Percentiles rank a stretch among this genome's conserved stretches.
Evolutionary conservation across 1,140 invertebrate genomes (phyloP).

Genomic region (Charaxes varanes): DNA sequence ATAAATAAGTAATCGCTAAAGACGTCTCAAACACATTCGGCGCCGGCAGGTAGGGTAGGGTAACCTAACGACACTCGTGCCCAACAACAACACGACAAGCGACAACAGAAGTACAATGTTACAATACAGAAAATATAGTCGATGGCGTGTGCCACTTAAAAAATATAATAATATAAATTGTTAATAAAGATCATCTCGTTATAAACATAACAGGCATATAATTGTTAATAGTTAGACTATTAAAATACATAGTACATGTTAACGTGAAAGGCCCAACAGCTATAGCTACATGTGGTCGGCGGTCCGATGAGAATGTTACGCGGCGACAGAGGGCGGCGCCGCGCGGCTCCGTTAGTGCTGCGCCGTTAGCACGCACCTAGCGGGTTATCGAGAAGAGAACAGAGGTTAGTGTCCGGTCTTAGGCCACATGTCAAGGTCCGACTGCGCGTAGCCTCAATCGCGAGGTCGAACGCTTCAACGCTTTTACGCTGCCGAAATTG

Average conservation of each 20-base stretch:
- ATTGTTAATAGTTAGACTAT: conserved; percentile 74
- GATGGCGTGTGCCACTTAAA: conserved; percentile 70
- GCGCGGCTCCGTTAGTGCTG: conserved; percentile 61
- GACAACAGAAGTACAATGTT: conserved; percentile 64
- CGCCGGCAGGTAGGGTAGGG: conserved; percentile 47
- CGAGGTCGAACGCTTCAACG: conserved; percentile 43
- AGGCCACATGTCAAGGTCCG: conserved; percentile 70
- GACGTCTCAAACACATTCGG: conserved; percentile 37
- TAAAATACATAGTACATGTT: conserved; percentile 72
- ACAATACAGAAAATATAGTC: conserved; percentile 71
- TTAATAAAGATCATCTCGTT: conserved; percentile 72
- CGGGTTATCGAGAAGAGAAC: conserved; percentile 75
- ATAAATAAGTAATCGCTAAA: conserved; percentile 33
- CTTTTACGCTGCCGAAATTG: conserved; percentile 37
- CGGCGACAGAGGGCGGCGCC: conserved; percentile 42
- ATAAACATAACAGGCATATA: conserved; percentile 74
- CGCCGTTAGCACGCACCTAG: conserved; percentile 82
- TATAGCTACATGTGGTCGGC: conserved; percentile 71
- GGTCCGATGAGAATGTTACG: conserved; percentile 68
- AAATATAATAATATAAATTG: conserved; percentile 55
- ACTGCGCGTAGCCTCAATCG: conserved; percentile 61
- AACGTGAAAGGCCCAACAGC: conserved; percentile 71
- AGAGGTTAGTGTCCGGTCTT: conserved; percentile 75
- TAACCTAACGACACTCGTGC: conserved; percentile 64
- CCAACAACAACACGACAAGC: conserved; percentile 65